Conservation (phyloP, 2,113 vertebrate genomes). For the Abramis brama region DNA sequence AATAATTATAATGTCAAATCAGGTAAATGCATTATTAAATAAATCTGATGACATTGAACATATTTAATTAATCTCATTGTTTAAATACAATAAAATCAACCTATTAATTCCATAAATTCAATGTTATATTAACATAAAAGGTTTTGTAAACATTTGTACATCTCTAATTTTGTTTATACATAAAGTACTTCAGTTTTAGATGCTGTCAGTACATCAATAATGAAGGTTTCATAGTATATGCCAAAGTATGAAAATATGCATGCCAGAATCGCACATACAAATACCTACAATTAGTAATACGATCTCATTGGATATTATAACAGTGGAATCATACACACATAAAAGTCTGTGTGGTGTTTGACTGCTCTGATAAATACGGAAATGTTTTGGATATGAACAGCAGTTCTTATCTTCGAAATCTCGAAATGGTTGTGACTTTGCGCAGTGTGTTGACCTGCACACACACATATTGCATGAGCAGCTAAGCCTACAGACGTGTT, state of each 20-base stretch:
- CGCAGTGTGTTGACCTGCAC: neutral
- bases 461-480: constrained; percentile 4
- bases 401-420: neutral
- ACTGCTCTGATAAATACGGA: neutral
- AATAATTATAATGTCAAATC: neutral
- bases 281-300: neutral
- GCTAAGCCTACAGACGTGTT: constrained; percentile 7
- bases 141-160: neutral
- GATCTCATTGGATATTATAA: neutral
- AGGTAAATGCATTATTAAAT: neutral
- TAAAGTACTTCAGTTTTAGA: neutral
- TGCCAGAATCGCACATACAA: neutral
- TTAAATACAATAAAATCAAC: neutral
- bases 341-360: neutral
- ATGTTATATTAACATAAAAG: neutral
- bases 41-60: neutral
- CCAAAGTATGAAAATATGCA: neutral
- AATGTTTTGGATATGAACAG: neutral
- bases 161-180: neutral
- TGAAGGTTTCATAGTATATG: neutral
- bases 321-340: neutral
- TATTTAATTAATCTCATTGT: neutral
- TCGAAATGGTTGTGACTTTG: neutral
- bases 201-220: neutral
- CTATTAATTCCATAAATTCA: neutral